These are phyloP conservation scores for Rutilus rutilus DNA, from an alignment of 2,113 vertebrate species.

Conservation along the genomic window DNA sequence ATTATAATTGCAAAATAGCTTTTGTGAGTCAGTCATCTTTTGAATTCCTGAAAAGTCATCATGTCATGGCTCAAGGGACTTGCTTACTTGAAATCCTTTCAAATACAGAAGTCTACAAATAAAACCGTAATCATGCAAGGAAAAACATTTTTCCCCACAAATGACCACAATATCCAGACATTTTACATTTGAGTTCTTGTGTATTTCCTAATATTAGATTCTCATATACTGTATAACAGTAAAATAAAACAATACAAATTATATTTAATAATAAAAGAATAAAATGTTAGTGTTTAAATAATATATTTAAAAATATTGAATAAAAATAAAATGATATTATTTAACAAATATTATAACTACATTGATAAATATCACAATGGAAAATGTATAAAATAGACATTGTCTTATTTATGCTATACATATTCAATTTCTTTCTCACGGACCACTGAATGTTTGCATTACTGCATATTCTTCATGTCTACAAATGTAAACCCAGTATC, in stretches of 20 bases:
- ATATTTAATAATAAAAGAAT: no score
- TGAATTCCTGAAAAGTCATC: conserved; percentile 2
- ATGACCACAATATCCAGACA: not conserved
- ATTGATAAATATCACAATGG: not conserved
- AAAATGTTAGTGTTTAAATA: not conserved
- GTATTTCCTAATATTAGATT: not conserved
- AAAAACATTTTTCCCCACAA: not conserved
- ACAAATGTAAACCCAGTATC: not conserved
- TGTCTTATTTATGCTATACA: not conserved
- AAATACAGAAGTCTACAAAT: conserved; percentile 11
- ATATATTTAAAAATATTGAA: not conserved
- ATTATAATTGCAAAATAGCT: conserved; percentile 1
- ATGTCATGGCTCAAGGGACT: conserved; percentile 3
- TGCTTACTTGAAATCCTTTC: not conserved
- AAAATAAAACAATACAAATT: not conserved
- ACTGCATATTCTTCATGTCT: not conserved
- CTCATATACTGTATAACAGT: not conserved
- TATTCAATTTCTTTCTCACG: not conserved
- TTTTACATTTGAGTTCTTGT: not conserved
- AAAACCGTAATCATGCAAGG: not conserved
- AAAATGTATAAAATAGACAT: not conserved
- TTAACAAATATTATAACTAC: not conserved
- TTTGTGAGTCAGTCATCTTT: not conserved
- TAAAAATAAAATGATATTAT: not conserved
- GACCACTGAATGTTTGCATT: no score